Evolutionary conservation across 2,113 vertebrate genomes (phyloP).

Genomic region (Machaerirhynchus nigripectus): DNA sequence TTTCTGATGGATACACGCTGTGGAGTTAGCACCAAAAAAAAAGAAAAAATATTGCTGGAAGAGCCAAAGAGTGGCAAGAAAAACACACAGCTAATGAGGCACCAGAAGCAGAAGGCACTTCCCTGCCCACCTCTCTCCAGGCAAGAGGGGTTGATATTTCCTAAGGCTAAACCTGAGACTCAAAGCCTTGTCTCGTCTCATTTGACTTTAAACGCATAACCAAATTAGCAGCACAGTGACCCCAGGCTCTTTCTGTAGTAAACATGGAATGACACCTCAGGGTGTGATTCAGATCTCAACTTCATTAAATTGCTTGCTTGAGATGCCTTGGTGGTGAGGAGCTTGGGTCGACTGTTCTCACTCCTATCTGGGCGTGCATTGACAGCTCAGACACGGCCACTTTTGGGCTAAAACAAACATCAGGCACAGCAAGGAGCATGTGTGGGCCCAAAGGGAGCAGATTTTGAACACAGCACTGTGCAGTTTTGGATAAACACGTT

Average conservation of each 20-base stretch:
- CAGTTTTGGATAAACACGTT: neutral
- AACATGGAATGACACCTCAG: neutral
- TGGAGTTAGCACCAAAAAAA: neutral
- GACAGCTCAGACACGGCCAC: neutral
- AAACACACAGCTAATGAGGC: neutral
- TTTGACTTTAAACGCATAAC: neutral
- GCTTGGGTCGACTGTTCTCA: neutral
- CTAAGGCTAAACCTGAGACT: neutral
- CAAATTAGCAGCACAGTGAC: neutral
- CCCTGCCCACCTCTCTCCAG: neutral
- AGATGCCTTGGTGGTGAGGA: neutral
- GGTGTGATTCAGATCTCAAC: constrained; percentile 11
- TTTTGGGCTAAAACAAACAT: neutral
- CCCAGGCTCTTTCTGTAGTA: neutral
- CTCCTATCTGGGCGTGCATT: neutral
- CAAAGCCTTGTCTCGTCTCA: neutral
- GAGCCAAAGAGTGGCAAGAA: neutral
- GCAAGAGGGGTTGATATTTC: neutral
- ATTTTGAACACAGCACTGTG: neutral
- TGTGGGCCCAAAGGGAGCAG: neutral
- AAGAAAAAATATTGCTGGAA: neutral
- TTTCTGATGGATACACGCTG: neutral
- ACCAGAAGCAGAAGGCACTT: neutral
- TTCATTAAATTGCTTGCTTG: neutral
- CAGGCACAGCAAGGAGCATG: neutral